phyloP scores from a whole-genome alignment of 2,797 vertebrate species.

The Orientallactaga sibirica region DNA sequence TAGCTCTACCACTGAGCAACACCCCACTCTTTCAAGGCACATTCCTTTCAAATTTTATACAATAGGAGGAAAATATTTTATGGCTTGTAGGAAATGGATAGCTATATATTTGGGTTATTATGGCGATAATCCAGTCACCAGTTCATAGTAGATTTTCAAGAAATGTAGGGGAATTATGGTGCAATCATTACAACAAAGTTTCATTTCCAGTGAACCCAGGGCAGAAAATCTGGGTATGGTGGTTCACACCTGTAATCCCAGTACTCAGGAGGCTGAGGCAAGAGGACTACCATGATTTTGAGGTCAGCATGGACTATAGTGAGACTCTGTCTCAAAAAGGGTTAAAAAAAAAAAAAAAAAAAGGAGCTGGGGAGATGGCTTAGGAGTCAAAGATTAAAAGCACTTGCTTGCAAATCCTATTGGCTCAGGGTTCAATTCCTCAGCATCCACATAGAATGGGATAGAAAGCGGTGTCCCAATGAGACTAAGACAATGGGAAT shows the following conservation, averaged over 20 bases:
- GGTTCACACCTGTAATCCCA: too few species aligned
- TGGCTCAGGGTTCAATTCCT: too few species aligned
- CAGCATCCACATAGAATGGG: background rate
- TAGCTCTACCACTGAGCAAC: background rate
- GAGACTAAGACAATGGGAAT: too few species aligned
- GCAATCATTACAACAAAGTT: constrained; percentile 52
- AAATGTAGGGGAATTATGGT: constrained; percentile 36
- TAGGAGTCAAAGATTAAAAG: too few species aligned
- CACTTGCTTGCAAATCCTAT: too few species aligned
- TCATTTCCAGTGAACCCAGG: constrained; percentile 21
- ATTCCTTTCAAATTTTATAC: background rate
- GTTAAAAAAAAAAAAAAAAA: too few species aligned
- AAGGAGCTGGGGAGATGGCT: too few species aligned
- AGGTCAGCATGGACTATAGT: too few species aligned
- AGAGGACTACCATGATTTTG: too few species aligned
- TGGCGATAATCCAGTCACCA: background rate
- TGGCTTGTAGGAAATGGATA: constrained; percentile 5
- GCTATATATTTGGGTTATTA: background rate
- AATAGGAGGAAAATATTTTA: constrained; percentile 43
- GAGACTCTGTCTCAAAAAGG: too few species aligned
- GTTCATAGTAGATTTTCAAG: constrained; percentile 28
- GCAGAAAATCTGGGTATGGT: constrained; percentile 43
- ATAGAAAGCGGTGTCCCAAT: too few species aligned
- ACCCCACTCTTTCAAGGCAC: background rate
- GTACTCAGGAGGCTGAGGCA: too few species aligned